phyloP scores from a whole-genome alignment of 2,113 vertebrate genomes.

The Redunca redunca region DNA sequence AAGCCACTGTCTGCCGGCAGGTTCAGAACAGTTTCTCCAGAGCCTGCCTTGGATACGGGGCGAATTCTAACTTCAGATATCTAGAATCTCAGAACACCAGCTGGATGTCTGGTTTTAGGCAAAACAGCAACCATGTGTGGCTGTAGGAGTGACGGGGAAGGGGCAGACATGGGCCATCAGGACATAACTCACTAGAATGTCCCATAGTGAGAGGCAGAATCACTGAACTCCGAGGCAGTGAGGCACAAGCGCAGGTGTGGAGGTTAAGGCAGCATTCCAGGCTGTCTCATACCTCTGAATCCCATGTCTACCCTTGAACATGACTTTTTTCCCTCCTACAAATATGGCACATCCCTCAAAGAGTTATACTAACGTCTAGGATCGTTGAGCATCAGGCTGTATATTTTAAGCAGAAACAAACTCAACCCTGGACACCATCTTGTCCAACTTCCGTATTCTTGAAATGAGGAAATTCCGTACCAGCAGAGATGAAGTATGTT shows the following conservation, averaged over 20 bases:
- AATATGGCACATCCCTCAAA: neutral
- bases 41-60: neutral
- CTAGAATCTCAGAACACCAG: neutral
- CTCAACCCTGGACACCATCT: neutral
- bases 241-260: neutral
- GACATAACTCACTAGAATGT: neutral
- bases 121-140: neutral
- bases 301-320: neutral
- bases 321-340: neutral
- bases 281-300: neutral
- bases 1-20: neutral
- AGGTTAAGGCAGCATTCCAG: neutral
- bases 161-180: neutral
- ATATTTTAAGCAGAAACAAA: neutral
- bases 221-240: neutral
- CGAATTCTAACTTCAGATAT: neutral
- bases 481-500: neutral
- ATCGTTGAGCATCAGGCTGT: neutral
- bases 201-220: neutral
- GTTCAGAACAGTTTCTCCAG: neutral
- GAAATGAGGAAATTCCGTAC: slow-evolving; percentile 47
- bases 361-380: neutral
- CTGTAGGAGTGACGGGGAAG: neutral
- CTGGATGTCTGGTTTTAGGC: neutral
- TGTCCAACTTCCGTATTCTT: slow-evolving; percentile 50